These are phyloP conservation scores for Parnassius smintheus DNA, from an alignment of 2,888 invertebrate species.

Conservation along the genomic window DNA sequence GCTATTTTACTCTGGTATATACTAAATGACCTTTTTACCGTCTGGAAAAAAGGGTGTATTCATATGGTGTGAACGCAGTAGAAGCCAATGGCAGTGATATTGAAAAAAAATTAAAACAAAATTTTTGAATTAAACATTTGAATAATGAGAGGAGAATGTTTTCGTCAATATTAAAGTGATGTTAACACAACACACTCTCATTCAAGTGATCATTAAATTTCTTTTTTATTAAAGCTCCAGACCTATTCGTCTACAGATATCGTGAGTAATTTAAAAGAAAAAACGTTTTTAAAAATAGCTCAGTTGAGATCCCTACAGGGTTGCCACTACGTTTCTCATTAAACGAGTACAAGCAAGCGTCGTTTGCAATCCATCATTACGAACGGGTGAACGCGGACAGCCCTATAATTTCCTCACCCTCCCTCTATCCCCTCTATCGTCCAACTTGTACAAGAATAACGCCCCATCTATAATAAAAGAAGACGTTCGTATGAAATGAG, in stretches of 20 bases:
- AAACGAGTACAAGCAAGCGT: constrained; percentile 46
- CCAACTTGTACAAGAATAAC: constrained; percentile 37
- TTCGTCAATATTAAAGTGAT: constrained; percentile 11
- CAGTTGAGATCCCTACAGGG: constrained; percentile 46
- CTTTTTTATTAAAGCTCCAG: constrained; percentile 13
- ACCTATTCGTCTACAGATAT: constrained; percentile 22
- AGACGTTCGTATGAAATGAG: constrained; percentile 62
- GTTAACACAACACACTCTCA: constrained; percentile 11
- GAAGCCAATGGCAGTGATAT: too few species aligned
- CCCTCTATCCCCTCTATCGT: constrained; percentile 37
- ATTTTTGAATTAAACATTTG: too few species aligned
- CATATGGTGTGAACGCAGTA: too few species aligned
- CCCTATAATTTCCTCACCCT: constrained; percentile 71
- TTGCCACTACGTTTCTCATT: constrained; percentile 67
- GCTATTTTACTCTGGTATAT: too few species aligned
- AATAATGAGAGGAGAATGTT: neutral
- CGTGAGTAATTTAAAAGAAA: constrained; percentile 20
- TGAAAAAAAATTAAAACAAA: too few species aligned
- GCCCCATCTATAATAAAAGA: constrained; percentile 57
- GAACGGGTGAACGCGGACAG: constrained; percentile 56
- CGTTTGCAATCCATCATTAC: constrained; percentile 72
- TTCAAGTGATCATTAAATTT: constrained; percentile 8
- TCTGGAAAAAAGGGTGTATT: too few species aligned
- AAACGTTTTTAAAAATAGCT: constrained; percentile 22
- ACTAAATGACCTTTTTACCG: too few species aligned